Conservation (phyloP, 2,888 invertebrate genomes). For the Drosophila mimica region DNA sequence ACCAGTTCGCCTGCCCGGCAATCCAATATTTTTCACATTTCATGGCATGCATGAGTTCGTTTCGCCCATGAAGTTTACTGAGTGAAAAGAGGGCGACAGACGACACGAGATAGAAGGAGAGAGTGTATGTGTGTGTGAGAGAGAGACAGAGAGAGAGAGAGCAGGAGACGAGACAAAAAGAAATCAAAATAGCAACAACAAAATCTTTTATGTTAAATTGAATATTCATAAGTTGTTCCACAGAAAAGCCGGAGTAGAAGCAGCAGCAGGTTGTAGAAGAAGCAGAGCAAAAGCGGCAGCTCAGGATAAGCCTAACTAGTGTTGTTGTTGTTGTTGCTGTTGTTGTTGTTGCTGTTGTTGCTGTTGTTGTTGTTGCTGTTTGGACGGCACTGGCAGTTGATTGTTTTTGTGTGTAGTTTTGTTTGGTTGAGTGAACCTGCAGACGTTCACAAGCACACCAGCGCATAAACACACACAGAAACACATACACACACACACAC, state of each 20-base stretch:
- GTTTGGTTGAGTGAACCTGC: slow-evolving; percentile 78
- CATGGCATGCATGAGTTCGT: slow-evolving; percentile 61
- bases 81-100: neutral
- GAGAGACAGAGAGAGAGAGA: slow-evolving; percentile 3
- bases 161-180: slow-evolving; percentile 36
- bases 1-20: slow-evolving; percentile 26
- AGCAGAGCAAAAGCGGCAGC: slow-evolving; percentile 17
- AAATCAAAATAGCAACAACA: slow-evolving; percentile 72
- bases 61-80: slow-evolving; percentile 44
- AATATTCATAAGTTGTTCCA: slow-evolving; percentile 77
- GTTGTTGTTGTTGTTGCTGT: slow-evolving; percentile 22
- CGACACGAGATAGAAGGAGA: neutral
- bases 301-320: slow-evolving; percentile 54
- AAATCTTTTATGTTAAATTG: slow-evolving; percentile 80
- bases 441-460: slow-evolving; percentile 44
- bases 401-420: slow-evolving; percentile 78
- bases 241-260: slow-evolving; percentile 38
- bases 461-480: slow-evolving; percentile 3
- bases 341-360: slow-evolving; percentile 15
- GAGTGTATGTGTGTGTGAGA: neutral
- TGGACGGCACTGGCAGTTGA: slow-evolving; percentile 66
- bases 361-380: slow-evolving; percentile 33
- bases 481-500: slow-evolving; percentile 16
- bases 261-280: slow-evolving; percentile 15
- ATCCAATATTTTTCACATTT: slow-evolving; percentile 65